phyloP scores from a whole-genome alignment of 2,797 vertebrate species.

The Varecia variegata region DNA sequence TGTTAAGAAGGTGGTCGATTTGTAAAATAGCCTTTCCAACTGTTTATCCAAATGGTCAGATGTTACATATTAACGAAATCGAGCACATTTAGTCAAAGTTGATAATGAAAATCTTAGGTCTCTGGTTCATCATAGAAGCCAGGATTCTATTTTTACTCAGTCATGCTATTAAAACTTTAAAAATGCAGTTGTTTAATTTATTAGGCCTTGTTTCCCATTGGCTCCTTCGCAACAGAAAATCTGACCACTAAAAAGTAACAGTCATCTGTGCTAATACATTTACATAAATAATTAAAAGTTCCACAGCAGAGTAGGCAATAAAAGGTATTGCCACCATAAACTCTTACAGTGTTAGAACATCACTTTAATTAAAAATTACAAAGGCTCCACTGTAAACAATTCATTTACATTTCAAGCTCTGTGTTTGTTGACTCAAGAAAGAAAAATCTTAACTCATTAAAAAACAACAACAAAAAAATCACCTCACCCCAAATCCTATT shows the following conservation, averaged over 20 bases:
- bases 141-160: slow-evolving; percentile 48
- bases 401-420: slow-evolving; percentile 80
- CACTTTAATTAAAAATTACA: slow-evolving; percentile 89
- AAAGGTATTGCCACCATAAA: slow-evolving; percentile 88
- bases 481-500: slow-evolving; percentile 60
- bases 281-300: slow-evolving; percentile 90
- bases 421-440: slow-evolving; percentile 68
- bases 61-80: accelerated
- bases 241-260: slow-evolving; percentile 71
- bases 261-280: slow-evolving; percentile 80
- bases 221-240: slow-evolving; percentile 69
- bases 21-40: slow-evolving; percentile 7
- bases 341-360: slow-evolving; percentile 82
- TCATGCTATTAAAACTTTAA: slow-evolving; percentile 52
- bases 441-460: slow-evolving; percentile 76
- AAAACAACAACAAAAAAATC: slow-evolving; percentile 58
- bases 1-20: not conserved
- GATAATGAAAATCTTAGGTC: slow-evolving; percentile 48
- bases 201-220: slow-evolving; percentile 60
- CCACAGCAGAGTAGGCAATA: slow-evolving; percentile 83
- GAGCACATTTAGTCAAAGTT: not conserved
- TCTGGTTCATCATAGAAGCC: not conserved
- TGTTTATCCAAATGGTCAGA: not conserved
- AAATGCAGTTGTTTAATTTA: slow-evolving; percentile 77
- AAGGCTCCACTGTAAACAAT: slow-evolving; percentile 87